Base-by-base conservation (phyloP, 2,797 vertebrate species). In the Sebastes baramenuke region DNA sequence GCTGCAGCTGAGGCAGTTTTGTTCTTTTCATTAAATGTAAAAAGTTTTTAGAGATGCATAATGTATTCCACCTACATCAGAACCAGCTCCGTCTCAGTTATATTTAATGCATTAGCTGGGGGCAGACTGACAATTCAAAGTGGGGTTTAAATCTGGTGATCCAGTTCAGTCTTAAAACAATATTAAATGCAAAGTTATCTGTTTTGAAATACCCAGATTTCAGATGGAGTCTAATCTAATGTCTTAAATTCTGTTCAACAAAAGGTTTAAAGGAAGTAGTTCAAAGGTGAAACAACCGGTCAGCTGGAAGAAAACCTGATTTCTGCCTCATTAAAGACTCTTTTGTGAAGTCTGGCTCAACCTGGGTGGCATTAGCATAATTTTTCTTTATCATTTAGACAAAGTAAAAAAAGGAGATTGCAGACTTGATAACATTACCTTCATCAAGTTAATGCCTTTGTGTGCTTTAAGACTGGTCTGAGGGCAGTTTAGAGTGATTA, bases 401-500 rank as follows among this genome's bases (percentile, higher is more conserved):
- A 2, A 32, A 59, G 5, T 10, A 6, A 42, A 30, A 30, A 32
- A 36, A 20, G 46, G 4, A 52, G 16, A 65, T 14, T 24, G 9
- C 69, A 34, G 46, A 59, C 8, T 64, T 25, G 16, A 18, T 24
- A 54, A 10, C 18, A n/a, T 20, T 12, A 30, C 6, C 65, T 69
- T 77, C 6, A 66, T 4, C 8, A 8, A 29, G 10, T 72, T 68
- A 3, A 32, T 73, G 18, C 3, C 11, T 60, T 22, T 75, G 52
- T 58, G 5, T 60, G 34, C 54, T 75, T 77, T 2, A 52, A 79
- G 62, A 71, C 76, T 42, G 36, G 3, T 69, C 56, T 77, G 22
- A 22, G 29, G 54, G 27, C 42, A 65, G 9, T 80, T 67, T 55
- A 65, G 67, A 61, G 46, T 88, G 77, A 75, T 89, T 85, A 82